Conservation (phyloP, 2,113 vertebrate species). For the Heteronetta atricapilla region DNA sequence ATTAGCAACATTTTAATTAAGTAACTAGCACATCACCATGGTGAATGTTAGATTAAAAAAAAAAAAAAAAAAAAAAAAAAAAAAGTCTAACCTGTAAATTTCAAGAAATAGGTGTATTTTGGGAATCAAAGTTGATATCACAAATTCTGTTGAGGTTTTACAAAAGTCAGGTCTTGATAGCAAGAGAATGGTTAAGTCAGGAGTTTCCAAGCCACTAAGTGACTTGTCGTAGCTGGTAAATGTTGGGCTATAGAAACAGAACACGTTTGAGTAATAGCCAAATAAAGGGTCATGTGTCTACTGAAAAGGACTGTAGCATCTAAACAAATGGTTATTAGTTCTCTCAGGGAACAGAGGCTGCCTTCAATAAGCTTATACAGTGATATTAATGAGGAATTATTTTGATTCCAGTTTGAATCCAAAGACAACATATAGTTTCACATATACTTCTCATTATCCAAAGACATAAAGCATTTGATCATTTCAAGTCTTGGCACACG, state of each 20-base stretch:
- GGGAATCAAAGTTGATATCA: neutral
- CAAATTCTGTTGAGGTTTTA: neutral
- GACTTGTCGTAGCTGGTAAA: neutral
- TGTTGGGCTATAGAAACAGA: neutral
- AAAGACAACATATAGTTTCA: neutral
- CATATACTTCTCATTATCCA: neutral
- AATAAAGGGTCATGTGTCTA: neutral
- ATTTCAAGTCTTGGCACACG: neutral
- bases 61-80: no score
- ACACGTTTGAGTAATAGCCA: neutral
- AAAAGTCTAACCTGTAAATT: neutral
- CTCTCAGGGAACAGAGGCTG: neutral
- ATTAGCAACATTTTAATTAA: neutral
- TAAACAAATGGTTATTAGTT: neutral
- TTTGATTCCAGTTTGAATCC: neutral
- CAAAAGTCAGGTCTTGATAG: neutral
- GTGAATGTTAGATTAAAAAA: neutral
- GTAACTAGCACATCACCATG: neutral
- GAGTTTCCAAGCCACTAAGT: neutral
- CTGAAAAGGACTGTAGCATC: neutral
- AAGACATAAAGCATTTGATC: neutral
- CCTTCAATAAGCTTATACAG: accelerated
- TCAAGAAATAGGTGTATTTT: neutral
- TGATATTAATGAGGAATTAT: neutral
- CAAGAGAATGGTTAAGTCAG: neutral